Conservation (phyloP, 2,797 vertebrate genomes). For the Eremophila alpestris region DNA sequence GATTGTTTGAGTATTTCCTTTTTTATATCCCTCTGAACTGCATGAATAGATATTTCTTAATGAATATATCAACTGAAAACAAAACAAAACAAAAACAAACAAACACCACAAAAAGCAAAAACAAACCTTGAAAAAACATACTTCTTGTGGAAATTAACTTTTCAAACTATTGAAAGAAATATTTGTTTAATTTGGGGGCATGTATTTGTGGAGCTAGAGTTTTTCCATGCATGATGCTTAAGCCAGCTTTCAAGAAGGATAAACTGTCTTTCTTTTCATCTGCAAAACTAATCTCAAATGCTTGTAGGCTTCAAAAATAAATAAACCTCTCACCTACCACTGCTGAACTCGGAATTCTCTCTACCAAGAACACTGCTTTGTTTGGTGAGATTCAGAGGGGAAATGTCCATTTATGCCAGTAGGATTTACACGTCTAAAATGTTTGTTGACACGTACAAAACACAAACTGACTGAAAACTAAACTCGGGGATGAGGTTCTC, state of each 20-base stretch:
- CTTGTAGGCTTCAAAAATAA: neutral
- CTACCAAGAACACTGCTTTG: neutral
- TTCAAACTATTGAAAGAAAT: neutral
- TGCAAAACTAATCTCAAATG: neutral
- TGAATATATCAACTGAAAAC: neutral
- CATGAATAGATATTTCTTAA: neutral
- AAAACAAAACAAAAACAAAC: neutral
- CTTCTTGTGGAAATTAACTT: neutral
- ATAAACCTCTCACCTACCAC: neutral
- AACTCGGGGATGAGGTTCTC: neutral
- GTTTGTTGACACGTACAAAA: neutral
- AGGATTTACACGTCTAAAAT: slow-evolving; percentile 4
- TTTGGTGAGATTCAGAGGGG: neutral
- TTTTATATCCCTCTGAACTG: neutral
- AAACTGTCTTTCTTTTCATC: neutral
- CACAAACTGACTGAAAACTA: neutral
- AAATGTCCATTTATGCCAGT: neutral
- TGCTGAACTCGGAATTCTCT: neutral
- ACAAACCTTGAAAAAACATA: neutral
- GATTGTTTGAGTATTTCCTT: neutral
- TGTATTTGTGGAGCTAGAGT: neutral
- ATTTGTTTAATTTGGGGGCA: neutral
- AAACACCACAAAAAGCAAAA: neutral
- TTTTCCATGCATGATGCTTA: neutral
- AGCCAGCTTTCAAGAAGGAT: neutral